Evolutionary conservation across 2,797 vertebrate species (phyloP).

Genomic region (Acipenser transmontanus): DNA sequence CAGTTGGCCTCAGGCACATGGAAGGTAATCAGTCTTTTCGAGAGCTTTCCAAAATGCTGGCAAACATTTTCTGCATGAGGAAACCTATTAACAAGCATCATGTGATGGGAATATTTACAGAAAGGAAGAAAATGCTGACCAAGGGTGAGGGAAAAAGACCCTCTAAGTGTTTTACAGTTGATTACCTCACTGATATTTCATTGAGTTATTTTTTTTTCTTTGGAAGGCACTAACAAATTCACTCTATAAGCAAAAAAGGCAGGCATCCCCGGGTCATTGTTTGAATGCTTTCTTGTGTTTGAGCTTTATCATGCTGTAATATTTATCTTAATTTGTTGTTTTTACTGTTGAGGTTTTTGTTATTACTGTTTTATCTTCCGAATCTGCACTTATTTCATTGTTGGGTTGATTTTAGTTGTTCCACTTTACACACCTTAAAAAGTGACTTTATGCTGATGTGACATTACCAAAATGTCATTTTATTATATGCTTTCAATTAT

Average conservation of each 20-base stretch:
- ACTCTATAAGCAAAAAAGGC: no score
- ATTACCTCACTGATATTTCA: conserved; percentile 46
- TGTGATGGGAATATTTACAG: conserved; percentile 47
- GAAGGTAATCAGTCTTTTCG: conserved; percentile 46
- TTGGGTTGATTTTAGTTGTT: no score
- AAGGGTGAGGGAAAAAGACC: conserved; percentile 29
- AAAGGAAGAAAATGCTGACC: conserved; percentile 50
- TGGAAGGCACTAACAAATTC: no score
- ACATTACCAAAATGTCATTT: no score
- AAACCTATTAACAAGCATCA: conserved; percentile 49
- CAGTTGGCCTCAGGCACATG: conserved; percentile 26
- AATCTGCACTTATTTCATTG: neutral
- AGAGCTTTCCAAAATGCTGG: conserved; percentile 41
- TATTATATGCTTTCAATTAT: no score
- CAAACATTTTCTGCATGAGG: conserved; percentile 57
- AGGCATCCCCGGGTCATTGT: conserved; percentile 26
- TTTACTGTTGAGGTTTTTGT: no score
- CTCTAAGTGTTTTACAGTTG: conserved; percentile 17
- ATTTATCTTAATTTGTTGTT: no score
- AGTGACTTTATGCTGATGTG: no score
- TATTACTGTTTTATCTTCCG: neutral
- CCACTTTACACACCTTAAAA: no score
- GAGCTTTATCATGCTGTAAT: neutral
- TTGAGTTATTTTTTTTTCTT: conserved; percentile 35
- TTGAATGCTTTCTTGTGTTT: conserved; percentile 28